Evolutionary conservation across 2,113 vertebrate species (phyloP).

Genomic region (Nymphicus hollandicus): DNA sequence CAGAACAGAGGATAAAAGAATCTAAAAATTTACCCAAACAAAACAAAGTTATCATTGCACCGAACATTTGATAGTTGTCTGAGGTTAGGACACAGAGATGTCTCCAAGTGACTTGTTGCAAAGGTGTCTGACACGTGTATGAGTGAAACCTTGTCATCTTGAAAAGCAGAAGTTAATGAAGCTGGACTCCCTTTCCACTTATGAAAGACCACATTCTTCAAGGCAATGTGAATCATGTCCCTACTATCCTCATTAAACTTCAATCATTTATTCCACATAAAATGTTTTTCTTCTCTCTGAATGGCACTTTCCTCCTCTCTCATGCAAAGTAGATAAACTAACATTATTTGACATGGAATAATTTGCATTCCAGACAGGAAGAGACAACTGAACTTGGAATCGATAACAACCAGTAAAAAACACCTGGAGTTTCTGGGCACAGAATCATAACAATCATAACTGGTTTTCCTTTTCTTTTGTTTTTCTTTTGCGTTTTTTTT

Average conservation of each 20-base stretch:
- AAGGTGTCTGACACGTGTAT: background rate
- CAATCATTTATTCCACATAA: background rate
- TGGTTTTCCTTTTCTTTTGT: background rate
- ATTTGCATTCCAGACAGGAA: background rate
- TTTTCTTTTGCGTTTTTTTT: background rate
- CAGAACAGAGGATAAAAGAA: background rate
- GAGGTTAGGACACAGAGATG: background rate
- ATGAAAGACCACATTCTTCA: background rate
- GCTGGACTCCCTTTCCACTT: background rate
- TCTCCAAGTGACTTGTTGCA: background rate
- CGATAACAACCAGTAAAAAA: background rate
- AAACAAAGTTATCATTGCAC: background rate
- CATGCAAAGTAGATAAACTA: background rate
- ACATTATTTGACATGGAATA: accelerated
- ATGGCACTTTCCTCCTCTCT: background rate
- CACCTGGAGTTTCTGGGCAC: background rate
- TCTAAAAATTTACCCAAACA: background rate
- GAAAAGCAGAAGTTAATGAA: background rate
- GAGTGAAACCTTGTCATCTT: background rate
- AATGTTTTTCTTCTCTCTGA: background rate
- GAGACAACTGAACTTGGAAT: background rate
- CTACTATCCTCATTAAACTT: background rate
- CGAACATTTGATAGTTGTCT: background rate
- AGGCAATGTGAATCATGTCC: background rate
- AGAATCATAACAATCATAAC: background rate